Evolutionary conservation across 2,888 invertebrate species (phyloP), one percentile per base, ranked within the genome.

Genomic region (Dusona sp.): DNA sequence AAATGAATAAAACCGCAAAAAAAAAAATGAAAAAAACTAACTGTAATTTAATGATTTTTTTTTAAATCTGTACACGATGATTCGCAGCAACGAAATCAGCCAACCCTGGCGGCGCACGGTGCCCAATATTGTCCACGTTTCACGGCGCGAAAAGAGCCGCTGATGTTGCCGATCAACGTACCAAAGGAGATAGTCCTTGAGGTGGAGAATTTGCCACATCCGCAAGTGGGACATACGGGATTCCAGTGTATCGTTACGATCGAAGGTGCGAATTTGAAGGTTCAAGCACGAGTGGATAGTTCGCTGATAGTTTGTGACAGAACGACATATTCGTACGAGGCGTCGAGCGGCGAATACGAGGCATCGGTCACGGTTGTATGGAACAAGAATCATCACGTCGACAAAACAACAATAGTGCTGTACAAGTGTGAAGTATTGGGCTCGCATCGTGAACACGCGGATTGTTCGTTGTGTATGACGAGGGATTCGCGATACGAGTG

Each of bases 361-460:
- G 98, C 98, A 0, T 97, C 97, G 92, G 98, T 98, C 22, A 97
- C 97, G 90, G 97, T 99, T 57, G 97, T 98, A n/a, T 98, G 98
- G 98, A 98, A 98, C 94, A 96, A 97, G 83, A 97, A 98, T 94
- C 98, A 98, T 94, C 98, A 98, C 92, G 97, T 99, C 85, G 98
- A 99, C 93, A 97, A 98, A 9, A 98, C 98, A 78, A 97, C 96
- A 92, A 98, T 99, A 74, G 97, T 98, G 72, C 95, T 99, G 79
- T 99, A 99, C 94, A 99, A 99, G 94, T 99, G 99, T 95, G 98
- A 98, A 94, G 97, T 98, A 86, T 95, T 99, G 88, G 99, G 99
- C 38, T 98, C 98, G 13, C 98, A 98, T 94, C 96, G 98, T 78
- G 98, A 98, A 92, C 98, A 98, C 93, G 97, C 98, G 16, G 99